Conservation (phyloP, 2,113 vertebrate species). For the Hippocampus barbouri region DNA sequence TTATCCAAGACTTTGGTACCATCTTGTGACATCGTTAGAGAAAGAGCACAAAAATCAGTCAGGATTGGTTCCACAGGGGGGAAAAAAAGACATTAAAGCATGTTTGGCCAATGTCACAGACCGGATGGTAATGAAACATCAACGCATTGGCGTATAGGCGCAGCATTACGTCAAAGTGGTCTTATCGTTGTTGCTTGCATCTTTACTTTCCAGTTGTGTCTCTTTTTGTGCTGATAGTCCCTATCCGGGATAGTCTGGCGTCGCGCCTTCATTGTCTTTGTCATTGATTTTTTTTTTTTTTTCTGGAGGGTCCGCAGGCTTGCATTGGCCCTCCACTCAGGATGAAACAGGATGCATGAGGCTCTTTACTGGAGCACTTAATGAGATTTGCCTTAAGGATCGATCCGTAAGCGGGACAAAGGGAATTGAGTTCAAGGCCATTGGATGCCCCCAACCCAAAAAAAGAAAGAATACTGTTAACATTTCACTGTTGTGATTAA, state of each 20-base stretch:
- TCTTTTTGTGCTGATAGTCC: slow-evolving; percentile 49
- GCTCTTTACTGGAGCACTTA: slow-evolving; percentile 51
- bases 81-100: no score
- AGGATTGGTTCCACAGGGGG: no score
- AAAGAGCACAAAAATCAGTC: no score
- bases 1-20: not conserved
- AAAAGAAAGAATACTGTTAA: slow-evolving; percentile 12
- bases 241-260: slow-evolving; percentile 41
- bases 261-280: slow-evolving; percentile 45
- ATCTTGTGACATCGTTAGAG: not conserved
- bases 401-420: slow-evolving; percentile 43
- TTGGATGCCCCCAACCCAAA: slow-evolving; percentile 10
- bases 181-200: not conserved
- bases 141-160: no score
- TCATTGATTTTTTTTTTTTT: slow-evolving; percentile 36
- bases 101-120: not conserved
- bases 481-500: not conserved
- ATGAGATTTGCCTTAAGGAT: slow-evolving; percentile 56
- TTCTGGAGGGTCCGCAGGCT: slow-evolving; percentile 36
- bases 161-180: not conserved
- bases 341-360: slow-evolving; percentile 42
- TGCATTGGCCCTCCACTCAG: slow-evolving; percentile 29
- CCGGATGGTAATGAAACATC: not conserved
- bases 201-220: slow-evolving; percentile 43
- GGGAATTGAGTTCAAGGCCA: slow-evolving; percentile 33